phyloP scores from a whole-genome alignment of 2,113 vertebrate species.

The Gymnocephalus cernua region DNA sequence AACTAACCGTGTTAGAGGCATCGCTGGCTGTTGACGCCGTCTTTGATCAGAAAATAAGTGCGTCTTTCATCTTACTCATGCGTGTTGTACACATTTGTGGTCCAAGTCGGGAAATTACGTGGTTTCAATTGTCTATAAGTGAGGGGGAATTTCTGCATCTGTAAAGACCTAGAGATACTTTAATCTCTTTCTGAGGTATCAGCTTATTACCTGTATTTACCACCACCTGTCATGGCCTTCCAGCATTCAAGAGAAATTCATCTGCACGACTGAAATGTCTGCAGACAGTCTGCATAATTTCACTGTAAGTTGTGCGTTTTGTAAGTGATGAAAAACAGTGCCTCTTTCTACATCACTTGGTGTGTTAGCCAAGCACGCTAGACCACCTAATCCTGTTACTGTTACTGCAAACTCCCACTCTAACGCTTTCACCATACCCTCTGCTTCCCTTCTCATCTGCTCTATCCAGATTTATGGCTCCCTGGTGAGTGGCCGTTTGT shows the following conservation, averaged over 20 bases:
- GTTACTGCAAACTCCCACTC: conserved; percentile 64
- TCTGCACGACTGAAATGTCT: neutral
- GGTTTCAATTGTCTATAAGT: conserved; percentile 10
- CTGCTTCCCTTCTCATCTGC: conserved; percentile 67
- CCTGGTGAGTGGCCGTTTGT: conserved; percentile 32
- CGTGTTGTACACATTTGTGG: conserved; percentile 10
- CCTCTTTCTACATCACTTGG: conserved; percentile 52
- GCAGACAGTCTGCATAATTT: conserved; percentile 28
- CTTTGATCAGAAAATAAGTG: conserved; percentile 60
- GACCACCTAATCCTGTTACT: conserved; percentile 76
- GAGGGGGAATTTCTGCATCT: conserved; percentile 1
- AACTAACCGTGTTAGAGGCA: conserved; percentile 57
- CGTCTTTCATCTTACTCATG: conserved; percentile 60
- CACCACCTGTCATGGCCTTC: neutral
- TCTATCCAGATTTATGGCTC: conserved; percentile 69
- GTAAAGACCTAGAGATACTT: conserved; percentile 14
- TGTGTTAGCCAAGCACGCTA: conserved; percentile 55
- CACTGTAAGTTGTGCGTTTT: neutral
- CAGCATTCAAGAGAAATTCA: neutral
- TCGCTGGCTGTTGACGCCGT: conserved; percentile 24
- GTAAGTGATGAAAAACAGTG: conserved; percentile 65
- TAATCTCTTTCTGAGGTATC: neutral
- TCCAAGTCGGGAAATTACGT: conserved; percentile 24
- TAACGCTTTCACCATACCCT: conserved; percentile 72
- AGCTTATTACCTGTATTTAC: neutral